Evolutionary conservation across 2,888 invertebrate species (phyloP), one percentile per base, ranked within the genome.

Genomic region (Stictocephala bisonia): DNA sequence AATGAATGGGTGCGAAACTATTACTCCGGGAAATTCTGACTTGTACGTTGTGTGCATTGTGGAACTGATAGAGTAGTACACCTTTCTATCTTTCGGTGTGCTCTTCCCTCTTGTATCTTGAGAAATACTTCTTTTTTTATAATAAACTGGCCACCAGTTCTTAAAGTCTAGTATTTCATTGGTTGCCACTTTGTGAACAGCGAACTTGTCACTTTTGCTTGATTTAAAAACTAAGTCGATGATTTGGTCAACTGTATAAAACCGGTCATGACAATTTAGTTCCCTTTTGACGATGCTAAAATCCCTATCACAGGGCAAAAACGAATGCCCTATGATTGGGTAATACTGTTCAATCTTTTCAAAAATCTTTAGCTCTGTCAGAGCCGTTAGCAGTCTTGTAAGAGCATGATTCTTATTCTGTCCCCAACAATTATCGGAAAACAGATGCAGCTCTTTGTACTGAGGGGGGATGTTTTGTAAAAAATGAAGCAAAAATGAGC

Each of bases 381-480:
- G 51, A 22, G 74, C 60, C 15, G 66, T 18, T 20, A 74, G 48
- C 15, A 75, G 50, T 31, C 71, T 26, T 18, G 69, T 73, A 1
- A 77, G n/a, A 3, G 74, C 60, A 51, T 75, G 69, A 29, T 77
- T 79, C 40, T 71, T 79, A 72, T 80, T 80, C 72, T 80, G 79
- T 6, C 79, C 78, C 18, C 75, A 76, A 75, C 80, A 81, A 18
- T 79, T 78, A 70, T 80, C 79, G 66, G 78, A 74, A 74, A 79
- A 81, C 31, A 79, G 2, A 44, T 78, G 74, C 29, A 79, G 58
- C 13, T 72, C 20, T 31, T 18, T 68, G 4, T 50, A 9, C 15
- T 68, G 48, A 51, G 27, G 7, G 13, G 50, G 9, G 22, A 48
- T n/a, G 7, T 29, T 24, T 18, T 58, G 13, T 64, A 67, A 50